phyloP scores from a whole-genome alignment of 2,113 vertebrate species.

The Lepus americanus region DNA sequence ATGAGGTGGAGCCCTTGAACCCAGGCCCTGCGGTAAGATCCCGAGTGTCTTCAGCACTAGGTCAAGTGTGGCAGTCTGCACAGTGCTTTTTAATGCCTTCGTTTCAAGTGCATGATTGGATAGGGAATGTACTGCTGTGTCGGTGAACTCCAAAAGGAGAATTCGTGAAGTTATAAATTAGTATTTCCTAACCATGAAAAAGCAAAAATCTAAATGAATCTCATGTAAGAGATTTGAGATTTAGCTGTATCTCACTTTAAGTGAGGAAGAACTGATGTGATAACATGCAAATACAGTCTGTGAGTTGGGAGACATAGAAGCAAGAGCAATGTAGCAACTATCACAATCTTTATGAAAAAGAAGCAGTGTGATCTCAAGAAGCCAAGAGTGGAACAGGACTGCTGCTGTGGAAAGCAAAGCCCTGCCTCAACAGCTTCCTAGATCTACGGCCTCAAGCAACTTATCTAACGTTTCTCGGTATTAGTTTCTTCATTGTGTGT shows the following conservation, averaged over 20 bases:
- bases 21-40: too few species aligned
- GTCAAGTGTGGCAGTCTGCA: background rate
- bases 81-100: background rate
- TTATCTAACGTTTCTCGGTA: background rate
- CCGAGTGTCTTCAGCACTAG: too few species aligned
- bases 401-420: background rate
- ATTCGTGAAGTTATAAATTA: background rate
- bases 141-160: background rate
- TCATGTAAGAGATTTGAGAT: background rate
- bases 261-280: background rate
- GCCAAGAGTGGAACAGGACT: background rate
- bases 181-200: background rate
- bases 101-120: background rate
- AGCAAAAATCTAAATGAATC: background rate
- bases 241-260: conserved; percentile 8
- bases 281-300: background rate
- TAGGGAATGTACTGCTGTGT: background rate
- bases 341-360: background rate
- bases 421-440: background rate
- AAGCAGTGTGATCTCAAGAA: background rate
- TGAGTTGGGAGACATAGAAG: conserved; percentile 4
- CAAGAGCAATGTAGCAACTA: background rate
- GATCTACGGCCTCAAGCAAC: background rate
- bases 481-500: background rate
- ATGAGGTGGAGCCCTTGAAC: too few species aligned